These are phyloP conservation scores for Oceanites oceanicus DNA, from an alignment of 2,113 vertebrate genomes.

Conservation along the genomic window DNA sequence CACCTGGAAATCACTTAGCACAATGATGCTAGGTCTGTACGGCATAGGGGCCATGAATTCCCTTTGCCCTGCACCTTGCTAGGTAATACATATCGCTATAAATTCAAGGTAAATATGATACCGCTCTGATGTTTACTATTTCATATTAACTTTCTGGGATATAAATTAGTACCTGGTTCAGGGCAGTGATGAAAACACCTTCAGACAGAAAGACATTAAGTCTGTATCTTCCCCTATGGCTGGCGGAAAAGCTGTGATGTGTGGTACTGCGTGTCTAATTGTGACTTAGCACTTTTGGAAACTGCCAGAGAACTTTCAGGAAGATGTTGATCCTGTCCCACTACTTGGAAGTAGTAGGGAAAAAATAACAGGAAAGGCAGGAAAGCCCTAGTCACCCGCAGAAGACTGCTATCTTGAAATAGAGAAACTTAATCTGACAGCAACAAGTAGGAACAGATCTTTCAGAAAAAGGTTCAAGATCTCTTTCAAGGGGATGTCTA, in stretches of 20 bases:
- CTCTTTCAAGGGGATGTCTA: neutral
- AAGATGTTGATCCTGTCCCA: neutral
- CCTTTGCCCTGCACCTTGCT: neutral
- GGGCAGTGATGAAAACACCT: neutral
- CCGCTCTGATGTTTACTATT: neutral
- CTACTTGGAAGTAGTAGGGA: neutral
- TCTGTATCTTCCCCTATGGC: neutral
- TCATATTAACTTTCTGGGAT: neutral
- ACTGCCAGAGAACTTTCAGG: neutral
- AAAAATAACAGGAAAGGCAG: neutral
- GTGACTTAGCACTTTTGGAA: neutral
- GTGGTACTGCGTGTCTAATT: neutral
- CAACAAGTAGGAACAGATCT: neutral
- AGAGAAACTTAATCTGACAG: neutral
- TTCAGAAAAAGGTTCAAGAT: neutral
- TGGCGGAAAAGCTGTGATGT: neutral
- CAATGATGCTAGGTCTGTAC: neutral
- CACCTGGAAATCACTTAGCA: neutral
- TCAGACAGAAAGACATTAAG: neutral
- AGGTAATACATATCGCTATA: neutral
- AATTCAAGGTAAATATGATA: neutral
- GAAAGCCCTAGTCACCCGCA: neutral
- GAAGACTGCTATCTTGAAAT: neutral
- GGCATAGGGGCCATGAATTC: neutral
- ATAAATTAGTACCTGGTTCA: neutral